A percentile compares a stretch with the other conserved stretches of the same genome.
Evolutionary conservation across 2,888 invertebrate genomes (phyloP).

Genomic region (Iphiclides podalirius): DNA sequence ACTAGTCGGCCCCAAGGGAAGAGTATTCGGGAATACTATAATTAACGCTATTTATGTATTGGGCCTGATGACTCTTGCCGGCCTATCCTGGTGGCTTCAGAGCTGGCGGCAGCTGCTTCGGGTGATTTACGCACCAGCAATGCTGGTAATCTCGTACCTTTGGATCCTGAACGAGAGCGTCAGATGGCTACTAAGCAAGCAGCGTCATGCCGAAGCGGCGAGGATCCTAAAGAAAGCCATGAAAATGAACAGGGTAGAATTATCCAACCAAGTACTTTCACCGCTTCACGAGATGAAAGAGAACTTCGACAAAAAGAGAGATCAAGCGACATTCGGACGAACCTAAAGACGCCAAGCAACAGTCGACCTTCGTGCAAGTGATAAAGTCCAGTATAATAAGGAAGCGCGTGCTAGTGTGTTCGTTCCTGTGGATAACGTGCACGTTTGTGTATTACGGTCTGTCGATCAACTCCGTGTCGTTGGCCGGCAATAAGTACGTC

Average conservation of each 20-base stretch:
- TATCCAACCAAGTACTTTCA: slow-evolving; percentile 62
- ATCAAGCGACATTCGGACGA: slow-evolving; percentile 39
- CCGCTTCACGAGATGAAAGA: slow-evolving; percentile 48
- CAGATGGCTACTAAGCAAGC: slow-evolving; percentile 88
- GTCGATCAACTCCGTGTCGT: slow-evolving; percentile 86
- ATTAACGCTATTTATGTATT: slow-evolving; percentile 85
- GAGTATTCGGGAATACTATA: slow-evolving; percentile 87
- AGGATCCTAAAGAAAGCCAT: slow-evolving; percentile 83
- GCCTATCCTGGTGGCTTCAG: slow-evolving; percentile 83
- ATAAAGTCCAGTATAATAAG: slow-evolving; percentile 78
- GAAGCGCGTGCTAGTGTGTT: slow-evolving; percentile 81
- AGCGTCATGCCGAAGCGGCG: slow-evolving; percentile 82
- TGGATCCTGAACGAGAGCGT: slow-evolving; percentile 87
- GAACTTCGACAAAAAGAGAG: slow-evolving; percentile 4
- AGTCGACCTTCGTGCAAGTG: slow-evolving; percentile 60
- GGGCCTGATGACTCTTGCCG: slow-evolving; percentile 84
- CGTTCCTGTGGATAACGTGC: slow-evolving; percentile 89
- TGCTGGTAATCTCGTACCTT: slow-evolving; percentile 83
- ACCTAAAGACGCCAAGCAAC: slow-evolving; percentile 31
- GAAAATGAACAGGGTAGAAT: slow-evolving; percentile 78
- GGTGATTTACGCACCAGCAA: slow-evolving; percentile 84
- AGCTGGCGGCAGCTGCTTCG: slow-evolving; percentile 85
- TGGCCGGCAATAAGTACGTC: slow-evolving; percentile 87
- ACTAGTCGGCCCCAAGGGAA: slow-evolving; percentile 86
- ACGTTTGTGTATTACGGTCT: slow-evolving; percentile 90